phyloP scores from a whole-genome alignment of 2,888 invertebrate genomes.

The Rhorus exstirpatorius region DNA sequence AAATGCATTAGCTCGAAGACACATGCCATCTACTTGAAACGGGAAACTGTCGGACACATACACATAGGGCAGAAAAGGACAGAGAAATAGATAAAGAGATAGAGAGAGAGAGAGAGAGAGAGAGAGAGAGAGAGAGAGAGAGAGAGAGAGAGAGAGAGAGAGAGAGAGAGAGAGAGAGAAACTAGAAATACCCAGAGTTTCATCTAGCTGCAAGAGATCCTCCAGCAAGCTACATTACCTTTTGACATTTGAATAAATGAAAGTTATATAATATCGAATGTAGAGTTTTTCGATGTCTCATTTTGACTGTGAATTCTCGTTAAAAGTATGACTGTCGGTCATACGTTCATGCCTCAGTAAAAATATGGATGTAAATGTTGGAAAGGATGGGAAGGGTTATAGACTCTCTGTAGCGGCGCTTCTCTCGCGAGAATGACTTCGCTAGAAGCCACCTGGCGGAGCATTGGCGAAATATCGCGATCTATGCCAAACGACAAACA shows the following conservation, averaged over 20 bases:
- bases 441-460: no score
- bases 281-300: not conserved
- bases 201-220: slow-evolving; percentile 31
- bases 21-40: slow-evolving; percentile 60
- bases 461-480: no score
- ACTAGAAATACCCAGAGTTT: slow-evolving; percentile 62
- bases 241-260: slow-evolving; percentile 15
- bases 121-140: slow-evolving; percentile 10
- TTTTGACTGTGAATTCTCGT: no score
- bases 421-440: no score
- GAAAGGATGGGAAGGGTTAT: no score
- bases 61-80: slow-evolving; percentile 9
- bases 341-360: no score
- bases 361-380: no score
- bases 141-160: slow-evolving; percentile 1
- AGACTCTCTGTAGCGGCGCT: no score
- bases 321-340: no score
- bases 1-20: slow-evolving; percentile 79
- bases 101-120: no score
- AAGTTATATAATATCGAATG: not conserved
- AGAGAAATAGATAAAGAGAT: not conserved
- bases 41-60: slow-evolving; percentile 56
- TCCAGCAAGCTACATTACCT: not conserved
- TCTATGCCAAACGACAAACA: no score
- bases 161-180: not conserved